Evolutionary conservation across 2,888 invertebrate genomes (phyloP).

Genomic region (Cremastobaeus sp.): DNA sequence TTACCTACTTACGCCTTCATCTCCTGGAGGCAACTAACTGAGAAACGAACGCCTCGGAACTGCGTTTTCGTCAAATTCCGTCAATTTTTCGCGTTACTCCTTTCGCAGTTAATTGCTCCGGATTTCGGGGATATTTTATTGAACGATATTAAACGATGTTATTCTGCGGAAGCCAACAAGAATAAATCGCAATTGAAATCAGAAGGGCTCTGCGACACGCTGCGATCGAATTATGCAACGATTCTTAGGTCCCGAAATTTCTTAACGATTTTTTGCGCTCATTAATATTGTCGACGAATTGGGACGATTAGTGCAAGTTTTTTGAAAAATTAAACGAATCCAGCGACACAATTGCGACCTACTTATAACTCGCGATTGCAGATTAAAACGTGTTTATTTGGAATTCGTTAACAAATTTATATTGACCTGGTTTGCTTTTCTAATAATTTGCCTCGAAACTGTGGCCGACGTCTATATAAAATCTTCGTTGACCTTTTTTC

Average conservation of each 20-base stretch:
- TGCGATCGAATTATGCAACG: neutral
- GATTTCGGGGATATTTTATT: constrained; percentile 44
- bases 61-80: constrained; percentile 22
- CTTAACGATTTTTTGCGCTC: too few relatives aligned
- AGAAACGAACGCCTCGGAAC: constrained; percentile 67
- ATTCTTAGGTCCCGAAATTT: too few relatives aligned
- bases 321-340: too few relatives aligned
- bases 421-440: constrained; percentile 18
- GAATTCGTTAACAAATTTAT: constrained; percentile 8
- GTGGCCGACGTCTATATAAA: constrained; percentile 11
- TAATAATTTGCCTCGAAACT: constrained; percentile 21
- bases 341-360: too few relatives aligned
- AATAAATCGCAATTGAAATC: neutral
- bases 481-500: constrained; percentile 9
- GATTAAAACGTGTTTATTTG: too few relatives aligned
- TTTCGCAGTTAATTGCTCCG: constrained; percentile 34
- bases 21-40: constrained; percentile 74
- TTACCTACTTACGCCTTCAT: constrained; percentile 78
- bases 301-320: too few relatives aligned
- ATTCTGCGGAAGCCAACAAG: neutral
- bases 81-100: constrained; percentile 32
- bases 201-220: neutral
- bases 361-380: too few relatives aligned
- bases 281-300: too few relatives aligned
- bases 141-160: constrained; percentile 12